phyloP scores from a whole-genome alignment of 2,888 invertebrate genomes.

The Philonicus albiceps region DNA sequence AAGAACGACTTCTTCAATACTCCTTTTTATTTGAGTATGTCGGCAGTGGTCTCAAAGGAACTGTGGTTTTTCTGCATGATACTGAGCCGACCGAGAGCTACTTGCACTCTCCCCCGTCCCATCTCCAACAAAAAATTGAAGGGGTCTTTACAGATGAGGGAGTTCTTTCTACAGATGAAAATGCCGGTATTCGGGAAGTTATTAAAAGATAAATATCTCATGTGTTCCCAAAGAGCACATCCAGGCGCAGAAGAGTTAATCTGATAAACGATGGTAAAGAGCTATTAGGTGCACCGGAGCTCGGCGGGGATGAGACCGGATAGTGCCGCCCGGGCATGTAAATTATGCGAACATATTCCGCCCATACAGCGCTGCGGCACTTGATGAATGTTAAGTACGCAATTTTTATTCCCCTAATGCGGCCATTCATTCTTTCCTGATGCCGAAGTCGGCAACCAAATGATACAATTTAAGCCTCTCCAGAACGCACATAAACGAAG shows the following conservation, averaged over 20 bases:
- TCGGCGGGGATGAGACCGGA: background rate
- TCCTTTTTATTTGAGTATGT: slow-evolving; percentile 6
- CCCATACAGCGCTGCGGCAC: background rate
- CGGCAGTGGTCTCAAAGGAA: background rate
- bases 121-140: background rate
- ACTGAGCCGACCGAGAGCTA: background rate
- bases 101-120: background rate
- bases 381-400: slow-evolving; percentile 41
- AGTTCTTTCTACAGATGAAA: background rate
- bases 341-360: slow-evolving; percentile 18
- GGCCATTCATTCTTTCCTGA: slow-evolving; percentile 32
- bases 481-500: slow-evolving; percentile 16
- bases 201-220: background rate
- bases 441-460: slow-evolving; percentile 37
- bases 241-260: background rate
- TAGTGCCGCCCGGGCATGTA: background rate
- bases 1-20: background rate
- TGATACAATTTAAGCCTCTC: slow-evolving; percentile 38
- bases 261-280: background rate
- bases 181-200: background rate
- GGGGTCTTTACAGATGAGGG: background rate
- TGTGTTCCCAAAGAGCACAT: background rate
- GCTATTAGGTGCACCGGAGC: background rate
- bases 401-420: slow-evolving; percentile 43
- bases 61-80: background rate